Percentiles rank a stretch among this genome's conserved stretches.
These are phyloP conservation scores for Arenaria interpres DNA, from an alignment of 2,113 vertebrate species.

Conservation along the genomic window DNA sequence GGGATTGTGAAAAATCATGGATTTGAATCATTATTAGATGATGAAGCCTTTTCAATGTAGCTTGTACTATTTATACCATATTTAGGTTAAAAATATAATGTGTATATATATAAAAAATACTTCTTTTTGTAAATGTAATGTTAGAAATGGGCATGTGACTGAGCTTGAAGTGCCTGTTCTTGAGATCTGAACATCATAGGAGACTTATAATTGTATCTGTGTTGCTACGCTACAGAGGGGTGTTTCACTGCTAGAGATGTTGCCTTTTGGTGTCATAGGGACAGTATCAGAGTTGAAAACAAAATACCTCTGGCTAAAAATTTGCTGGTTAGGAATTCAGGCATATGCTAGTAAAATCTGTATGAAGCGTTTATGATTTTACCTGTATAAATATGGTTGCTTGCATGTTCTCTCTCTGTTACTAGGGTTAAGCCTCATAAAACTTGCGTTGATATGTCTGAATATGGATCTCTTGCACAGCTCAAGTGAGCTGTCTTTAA, in stretches of 20 bases:
- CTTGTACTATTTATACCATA: not conserved
- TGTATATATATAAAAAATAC: not conserved
- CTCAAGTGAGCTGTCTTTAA: not conserved
- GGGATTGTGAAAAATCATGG: not conserved
- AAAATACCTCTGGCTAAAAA: not conserved
- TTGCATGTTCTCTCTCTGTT: not conserved
- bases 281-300: not conserved
- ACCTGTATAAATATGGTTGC: not conserved
- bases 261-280: not conserved
- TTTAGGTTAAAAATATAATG: not conserved
- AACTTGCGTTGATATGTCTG: not conserved
- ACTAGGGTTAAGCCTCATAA: not conserved
- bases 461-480: not conserved
- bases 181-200: not conserved
- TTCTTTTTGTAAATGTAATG: not conserved
- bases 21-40: not conserved
- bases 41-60: not conserved
- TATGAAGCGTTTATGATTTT: not conserved
- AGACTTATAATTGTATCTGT: not conserved
- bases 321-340: not conserved
- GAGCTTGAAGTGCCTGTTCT: not conserved
- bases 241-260: not conserved
- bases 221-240: not conserved
- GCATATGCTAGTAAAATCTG: not conserved
- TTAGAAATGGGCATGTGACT: not conserved